Base-by-base conservation (phyloP, 2,888 invertebrate species). In the Dichetophora obliterata region DNA sequence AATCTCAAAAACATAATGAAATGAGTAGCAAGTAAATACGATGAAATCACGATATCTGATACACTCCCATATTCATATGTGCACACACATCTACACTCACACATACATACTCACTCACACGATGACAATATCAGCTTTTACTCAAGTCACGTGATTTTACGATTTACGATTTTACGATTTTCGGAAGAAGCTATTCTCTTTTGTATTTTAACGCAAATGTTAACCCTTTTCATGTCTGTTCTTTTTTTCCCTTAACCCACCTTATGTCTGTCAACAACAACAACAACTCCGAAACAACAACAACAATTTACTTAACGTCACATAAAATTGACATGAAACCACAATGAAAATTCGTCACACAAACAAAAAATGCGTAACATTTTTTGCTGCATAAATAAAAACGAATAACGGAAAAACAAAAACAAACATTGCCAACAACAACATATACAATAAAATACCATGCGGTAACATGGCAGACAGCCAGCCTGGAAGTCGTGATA, bases 401-500 rank as follows among this genome's bases (percentile, higher is more conserved):
- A 3, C 27, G 24, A 5, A 59, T 34, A 63, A 48, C n/a, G 11
- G 19, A n/a, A 34, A 68, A 71, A 59, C n/a, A 76, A 63, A 31
- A 34, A 61, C 57, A n/a, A n/a, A 24, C 14, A 14, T 2, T 14
- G 11, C 43, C 43, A 16, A 50, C 52, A 77, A 77, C 37, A 66
- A 63, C 31, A 66, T 63, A 65, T 37, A 37, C 61, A 11, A n/a
- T n/a, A 16, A 34, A 66, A 37, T 37, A 5, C 19, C 52, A 22
- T 54, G 8, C 70, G 52, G 5, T 11, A 19, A 31, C 50, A 63
- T 16, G 66, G 80, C 87, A 95, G 95, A 95, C 95, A 82, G 96
- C 96, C 81, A 95, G 92, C 88, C 90, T 97, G 86, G 96, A 97
- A 90, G 97, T 97, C 82, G 96, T 97, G 43, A 96, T 96, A 85